phyloP scores from a whole-genome alignment of 92 coral and sea anemone species.

The Phenganax marumi region DNA sequence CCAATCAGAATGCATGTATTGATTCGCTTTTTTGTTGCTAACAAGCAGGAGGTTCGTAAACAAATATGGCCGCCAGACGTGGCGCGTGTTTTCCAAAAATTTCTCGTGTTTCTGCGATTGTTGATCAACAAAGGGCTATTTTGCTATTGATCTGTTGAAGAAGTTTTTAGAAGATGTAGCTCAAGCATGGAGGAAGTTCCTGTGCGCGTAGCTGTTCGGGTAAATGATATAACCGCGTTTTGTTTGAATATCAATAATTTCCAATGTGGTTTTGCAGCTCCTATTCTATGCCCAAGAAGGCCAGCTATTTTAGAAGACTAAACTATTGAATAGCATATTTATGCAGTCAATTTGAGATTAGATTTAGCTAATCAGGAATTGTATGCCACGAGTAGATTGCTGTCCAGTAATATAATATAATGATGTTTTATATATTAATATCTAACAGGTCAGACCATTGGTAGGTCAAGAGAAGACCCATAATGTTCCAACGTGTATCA shows the following conservation, averaged over 20 bases:
- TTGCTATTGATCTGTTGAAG: not conserved
- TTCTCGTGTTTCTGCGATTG: not conserved
- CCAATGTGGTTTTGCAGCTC: too few species aligned
- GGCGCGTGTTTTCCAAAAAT: not conserved
- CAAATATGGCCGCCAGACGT: constrained; percentile 20
- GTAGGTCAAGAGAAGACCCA: constrained; percentile 92
- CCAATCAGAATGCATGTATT: too few species aligned
- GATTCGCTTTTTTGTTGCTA: not conserved
- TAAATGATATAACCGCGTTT: constrained; percentile 32
- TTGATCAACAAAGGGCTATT: not conserved
- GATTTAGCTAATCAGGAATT: too few species aligned
- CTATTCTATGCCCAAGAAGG: too few species aligned
- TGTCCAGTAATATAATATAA: not conserved
- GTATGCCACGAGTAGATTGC: too few species aligned
- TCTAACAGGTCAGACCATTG: constrained; percentile 81
- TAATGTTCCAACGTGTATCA: constrained; percentile 79
- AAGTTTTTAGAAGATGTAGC: not conserved
- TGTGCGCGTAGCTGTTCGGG: constrained; percentile 93
- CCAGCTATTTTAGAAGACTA: too few species aligned
- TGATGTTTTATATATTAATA: not conserved
- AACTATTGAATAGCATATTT: too few species aligned
- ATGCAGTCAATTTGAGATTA: too few species aligned
- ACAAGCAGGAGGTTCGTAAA: constrained; percentile 28
- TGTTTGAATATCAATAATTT: too few species aligned
- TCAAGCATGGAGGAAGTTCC: constrained; percentile 84